phyloP scores from a whole-genome alignment of 2,113 vertebrate species.

The Talpa occidentalis region DNA sequence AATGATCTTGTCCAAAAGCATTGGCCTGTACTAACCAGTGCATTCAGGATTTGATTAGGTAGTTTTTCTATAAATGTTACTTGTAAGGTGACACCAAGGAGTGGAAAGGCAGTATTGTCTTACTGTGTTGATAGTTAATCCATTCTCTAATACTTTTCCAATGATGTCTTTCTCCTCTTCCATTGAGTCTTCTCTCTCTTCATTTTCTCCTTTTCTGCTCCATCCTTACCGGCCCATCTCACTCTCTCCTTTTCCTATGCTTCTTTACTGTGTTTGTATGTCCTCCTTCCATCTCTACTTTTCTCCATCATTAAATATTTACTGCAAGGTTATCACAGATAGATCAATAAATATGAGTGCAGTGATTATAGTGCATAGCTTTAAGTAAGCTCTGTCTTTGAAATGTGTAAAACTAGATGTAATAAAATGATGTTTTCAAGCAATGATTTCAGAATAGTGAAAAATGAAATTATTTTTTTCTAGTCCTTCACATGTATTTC shows the following conservation, averaged over 20 bases:
- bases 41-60: not conserved
- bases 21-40: not conserved
- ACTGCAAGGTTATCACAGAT: not conserved
- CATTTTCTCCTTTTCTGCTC: not conserved
- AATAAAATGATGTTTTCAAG: constrained; percentile 16
- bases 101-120: not conserved
- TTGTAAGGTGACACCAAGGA: not conserved
- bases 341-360: not conserved
- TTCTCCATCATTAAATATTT: constrained; percentile 31
- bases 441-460: not conserved
- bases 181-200: not conserved
- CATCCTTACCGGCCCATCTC: not conserved
- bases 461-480: constrained; percentile 29
- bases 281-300: not conserved
- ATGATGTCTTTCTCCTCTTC: not conserved
- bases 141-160: not conserved
- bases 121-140: not conserved
- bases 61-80: not conserved
- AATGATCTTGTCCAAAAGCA: not conserved
- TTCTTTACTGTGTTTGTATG: not conserved
- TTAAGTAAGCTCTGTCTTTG: constrained; percentile 8
- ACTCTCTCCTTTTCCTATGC: not conserved
- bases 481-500: not conserved
- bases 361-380: not conserved
- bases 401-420: not conserved